Evolutionary conservation across 2,797 vertebrate genomes (phyloP).

Genomic region (Sphenodon punctatus): DNA sequence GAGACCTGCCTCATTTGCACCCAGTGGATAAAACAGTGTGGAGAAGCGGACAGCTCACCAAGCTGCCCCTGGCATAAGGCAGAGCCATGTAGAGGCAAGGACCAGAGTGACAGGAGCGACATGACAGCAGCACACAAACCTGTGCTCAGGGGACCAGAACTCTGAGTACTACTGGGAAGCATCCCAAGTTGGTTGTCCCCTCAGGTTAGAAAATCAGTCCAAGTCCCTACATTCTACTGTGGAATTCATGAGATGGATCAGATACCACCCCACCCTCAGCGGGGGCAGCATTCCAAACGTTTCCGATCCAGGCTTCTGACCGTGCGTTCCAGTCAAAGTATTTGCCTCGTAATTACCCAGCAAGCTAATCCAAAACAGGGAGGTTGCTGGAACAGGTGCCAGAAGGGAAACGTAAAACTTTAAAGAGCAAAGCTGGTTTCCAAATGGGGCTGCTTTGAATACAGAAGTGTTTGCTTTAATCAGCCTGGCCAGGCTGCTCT

Average conservation of each 20-base stretch:
- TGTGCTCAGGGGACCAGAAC: background rate
- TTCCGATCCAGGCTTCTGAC: background rate
- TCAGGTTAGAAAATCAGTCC: background rate
- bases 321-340: background rate
- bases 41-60: background rate
- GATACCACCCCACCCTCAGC: too few species aligned
- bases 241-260: too few species aligned
- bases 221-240: background rate
- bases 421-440: rapidly evolving
- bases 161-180: background rate
- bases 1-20: rapidly evolving
- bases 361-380: rapidly evolving
- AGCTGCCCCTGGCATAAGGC: rapidly evolving
- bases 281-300: background rate
- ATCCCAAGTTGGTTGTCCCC: background rate
- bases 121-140: rapidly evolving
- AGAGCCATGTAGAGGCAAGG: background rate
- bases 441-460: background rate
- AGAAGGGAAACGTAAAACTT: background rate
- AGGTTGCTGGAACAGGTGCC: background rate
- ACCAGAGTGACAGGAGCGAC: rapidly evolving
- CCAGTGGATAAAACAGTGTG: background rate
- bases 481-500: background rate
- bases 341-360: background rate
- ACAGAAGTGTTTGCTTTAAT: rapidly evolving